Evolutionary conservation across 2,113 vertebrate species (phyloP), one percentile per base, ranked within the genome.

Genomic region (Emberiza fucata): DNA sequence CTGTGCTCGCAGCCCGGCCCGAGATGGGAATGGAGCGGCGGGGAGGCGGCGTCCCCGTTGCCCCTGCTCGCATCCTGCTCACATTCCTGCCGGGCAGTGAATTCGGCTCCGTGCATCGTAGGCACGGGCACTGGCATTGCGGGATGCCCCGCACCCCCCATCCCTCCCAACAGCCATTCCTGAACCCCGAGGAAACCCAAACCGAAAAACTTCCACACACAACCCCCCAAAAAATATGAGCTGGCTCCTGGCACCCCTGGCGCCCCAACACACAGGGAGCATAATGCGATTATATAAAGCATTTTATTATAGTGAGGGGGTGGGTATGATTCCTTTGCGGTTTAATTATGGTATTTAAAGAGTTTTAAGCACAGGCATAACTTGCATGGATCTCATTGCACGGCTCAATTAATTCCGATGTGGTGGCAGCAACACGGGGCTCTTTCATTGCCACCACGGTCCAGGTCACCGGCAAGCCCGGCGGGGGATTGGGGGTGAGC

Each of bases 251-350:
- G 68, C 86, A 76, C 70, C 72, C 76, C 54, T 29, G 5, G 78
- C 2, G 7, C 80, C 68, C 89, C 88, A 61, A 66, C 57, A 44
- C 70, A 79, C 69, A 68, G 3, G 3, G 81, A 64, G 83, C 79
- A 39, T 88, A 97, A 96, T 90, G 76, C 65, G 88, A 92, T 93
- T 95, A 94, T 91, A 95, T 96, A 61, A 97, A 98, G 96, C 66
- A 96, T 97, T 97, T 97, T 97, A 96, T 97, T 97, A 96, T 97
- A 92, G 94, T 88, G 42, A 94, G 71, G 66, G 88, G 94, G 92
- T 81, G 95, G 93, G 82, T 39, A 59, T 66, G 90, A 92, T 81
- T 82, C 90, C 91, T 97, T 96, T 94, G 97, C 79, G 95, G 97
- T 96, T 97, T 95, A 97, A 97, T 97, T 95, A 88, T 42, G 81